These are phyloP conservation scores for Formicarius rufipectus DNA, from an alignment of 2,113 vertebrate genomes.

Conservation along the genomic window DNA sequence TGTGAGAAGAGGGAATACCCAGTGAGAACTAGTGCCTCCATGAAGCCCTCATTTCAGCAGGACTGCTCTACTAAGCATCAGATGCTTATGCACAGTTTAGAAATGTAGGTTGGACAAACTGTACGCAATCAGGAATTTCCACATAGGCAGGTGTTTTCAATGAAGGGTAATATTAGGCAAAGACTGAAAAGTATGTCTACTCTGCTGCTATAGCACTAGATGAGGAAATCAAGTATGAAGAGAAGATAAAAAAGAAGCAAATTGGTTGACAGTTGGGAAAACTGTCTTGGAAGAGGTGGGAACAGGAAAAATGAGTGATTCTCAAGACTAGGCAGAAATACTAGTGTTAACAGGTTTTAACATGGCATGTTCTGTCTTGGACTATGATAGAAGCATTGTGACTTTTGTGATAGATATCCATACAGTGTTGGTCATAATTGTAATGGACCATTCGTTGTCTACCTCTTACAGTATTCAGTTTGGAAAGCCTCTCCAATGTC, in stretches of 20 bases:
- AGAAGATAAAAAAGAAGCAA: not conserved
- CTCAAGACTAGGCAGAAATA: not conserved
- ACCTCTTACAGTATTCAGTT: not conserved
- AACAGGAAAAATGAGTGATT: not conserved
- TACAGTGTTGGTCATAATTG: not conserved
- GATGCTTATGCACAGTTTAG: not conserved
- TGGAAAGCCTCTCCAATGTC: not conserved
- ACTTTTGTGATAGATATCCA: not conserved
- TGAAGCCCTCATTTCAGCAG: not conserved
- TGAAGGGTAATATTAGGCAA: not conserved
- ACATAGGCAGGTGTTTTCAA: not conserved
- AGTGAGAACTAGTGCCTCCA: not conserved
- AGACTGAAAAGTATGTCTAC: not conserved
- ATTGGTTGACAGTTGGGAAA: not conserved
- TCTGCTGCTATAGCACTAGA: not conserved
- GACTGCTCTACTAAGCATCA: not conserved
- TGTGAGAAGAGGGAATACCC: not conserved
- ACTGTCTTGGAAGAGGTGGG: not conserved
- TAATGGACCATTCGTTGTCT: fast-evolving
- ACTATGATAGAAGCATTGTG: not conserved
- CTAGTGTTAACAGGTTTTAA: not conserved
- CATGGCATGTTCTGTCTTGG: not conserved
- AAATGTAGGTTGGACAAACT: not conserved
- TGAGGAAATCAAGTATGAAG: not conserved
- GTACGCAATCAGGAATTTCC: not conserved